These are phyloP conservation scores for Podilymbus podiceps DNA, from an alignment of 2,113 vertebrate species.

Conservation along the genomic window DNA sequence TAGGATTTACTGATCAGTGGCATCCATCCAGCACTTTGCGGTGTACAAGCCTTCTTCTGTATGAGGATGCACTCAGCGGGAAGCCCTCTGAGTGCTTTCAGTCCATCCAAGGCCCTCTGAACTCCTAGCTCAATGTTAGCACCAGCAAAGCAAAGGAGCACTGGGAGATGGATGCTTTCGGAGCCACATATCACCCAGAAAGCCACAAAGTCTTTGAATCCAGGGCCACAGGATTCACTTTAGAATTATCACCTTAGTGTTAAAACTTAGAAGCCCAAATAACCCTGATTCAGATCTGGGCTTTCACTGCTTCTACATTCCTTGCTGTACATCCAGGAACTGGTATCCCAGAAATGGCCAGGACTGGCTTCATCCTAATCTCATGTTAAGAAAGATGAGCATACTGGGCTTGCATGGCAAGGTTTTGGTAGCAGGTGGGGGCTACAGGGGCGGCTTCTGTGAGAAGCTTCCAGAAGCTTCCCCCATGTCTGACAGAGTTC, in stretches of 20 bases:
- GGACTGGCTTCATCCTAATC: not conserved
- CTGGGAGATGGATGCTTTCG: not conserved
- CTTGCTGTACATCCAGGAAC: not conserved
- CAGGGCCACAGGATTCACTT: rapidly evolving
- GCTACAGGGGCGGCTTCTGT: too few species aligned
- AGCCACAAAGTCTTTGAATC: not conserved
- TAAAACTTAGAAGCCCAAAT: not conserved
- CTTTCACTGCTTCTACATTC: not conserved
- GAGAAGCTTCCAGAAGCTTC: not conserved
- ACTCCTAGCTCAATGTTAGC: not conserved
- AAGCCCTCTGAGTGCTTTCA: not conserved
- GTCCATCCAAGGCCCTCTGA: not conserved
- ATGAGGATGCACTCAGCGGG: not conserved
- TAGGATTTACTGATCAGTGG: not conserved
- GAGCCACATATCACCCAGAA: not conserved
- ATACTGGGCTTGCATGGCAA: not conserved
- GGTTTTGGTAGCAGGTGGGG: not conserved
- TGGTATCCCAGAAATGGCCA: not conserved
- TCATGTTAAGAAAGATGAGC: not conserved
- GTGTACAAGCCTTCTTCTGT: not conserved
- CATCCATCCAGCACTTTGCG: not conserved
- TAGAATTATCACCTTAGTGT: not conserved
- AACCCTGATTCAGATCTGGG: not conserved
- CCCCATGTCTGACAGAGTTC: not conserved
- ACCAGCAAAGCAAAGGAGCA: not conserved